Evolutionary conservation across 2,888 invertebrate genomes (phyloP), one percentile per base, ranked within the genome.

Genomic region (Sinhomidia bicolor): DNA sequence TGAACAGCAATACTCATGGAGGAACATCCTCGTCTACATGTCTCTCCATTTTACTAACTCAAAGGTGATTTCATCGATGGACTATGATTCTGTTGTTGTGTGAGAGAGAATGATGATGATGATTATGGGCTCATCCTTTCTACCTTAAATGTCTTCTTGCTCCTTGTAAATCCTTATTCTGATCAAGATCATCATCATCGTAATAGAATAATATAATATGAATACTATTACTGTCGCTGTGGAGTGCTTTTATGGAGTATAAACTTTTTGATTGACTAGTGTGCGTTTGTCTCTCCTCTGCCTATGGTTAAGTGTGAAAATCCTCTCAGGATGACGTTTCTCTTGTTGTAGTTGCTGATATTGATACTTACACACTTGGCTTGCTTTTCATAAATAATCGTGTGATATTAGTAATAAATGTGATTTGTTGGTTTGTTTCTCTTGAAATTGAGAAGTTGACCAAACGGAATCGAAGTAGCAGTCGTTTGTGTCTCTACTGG

Each of bases 101-200:
- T 76, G 29, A 51, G 54, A 78, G 57, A 51, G 51, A 51, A 65
- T 32, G 83, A 57, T 68, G 80, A 47, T 47, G 74, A 78, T 57
- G 41, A 76, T 83, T 82, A 83, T 88, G 85, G 84, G 85, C 89
- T 89, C 89, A 89, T 89, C 89, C 89, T 85, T 85, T 80, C 89
- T 89, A 80, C 89, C 89, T 84, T 89, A 85, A 89, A 89, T 89
- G 89, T 89, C 54, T 36, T 81, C 60, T 71, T 84, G 85, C 85
- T 89, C 89, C 80, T 89, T 89, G 84, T 89, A 85, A 89, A 89
- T 89, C 62, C 89, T 89, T 89, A 89, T 89, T 89, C 89, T 89
- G 89, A 84, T 89, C 85, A 89, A 89, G 89, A 85, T 89, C 89
- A 89, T 80, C 88, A 57, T 51, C 81, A 65, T 85, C 51, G 10